Base-by-base conservation (phyloP, 2,797 vertebrate genomes). In the Thalassophryne amazonica region DNA sequence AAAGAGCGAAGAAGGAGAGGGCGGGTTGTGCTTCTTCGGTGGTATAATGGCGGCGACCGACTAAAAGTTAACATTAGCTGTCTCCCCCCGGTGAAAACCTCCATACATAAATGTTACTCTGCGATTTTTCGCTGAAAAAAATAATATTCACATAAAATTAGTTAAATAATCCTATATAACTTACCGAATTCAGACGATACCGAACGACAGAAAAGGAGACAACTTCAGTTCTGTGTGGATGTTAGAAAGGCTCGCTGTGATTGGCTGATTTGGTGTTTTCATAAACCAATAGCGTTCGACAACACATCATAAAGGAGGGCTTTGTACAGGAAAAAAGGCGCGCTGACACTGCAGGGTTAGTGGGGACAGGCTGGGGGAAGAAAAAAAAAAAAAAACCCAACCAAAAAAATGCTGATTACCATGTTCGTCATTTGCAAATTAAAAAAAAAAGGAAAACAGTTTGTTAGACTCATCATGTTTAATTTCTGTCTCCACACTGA, bases 21-120 rank as follows among this genome's bases (percentile, higher is more conserved):
- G 90, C 75, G 84, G 80, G 79, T 68, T 78, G 63, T 75, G 85
- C 91, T 92, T 92, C 90, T 92, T 92, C 90, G 87, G 88, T 92
- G 90, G 91, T 92, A 73, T 86, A 84, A 90, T 88, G 88, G 88
- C 81, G 87, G 83, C 83, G 68, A 68, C 65, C 34, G 76, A 80
- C 69, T 67, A 59, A 83, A 86, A 78, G 65, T 76, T 64, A 71
- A 54, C 51, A 80, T 80, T 83, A 76, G 73, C 78, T 82, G 86
- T 89, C 87, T 86, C 89, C 90, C 88, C 89, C 88, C 77, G 77
- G 65, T 45, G 84, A 88, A 81, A 84, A 82, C 80, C 85, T 80
- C 64, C 77, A 55, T 68, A 54, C 52, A 53, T 27, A 20, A 34
- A 41, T 16, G 48, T 17, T 12, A n/a, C 1, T 2, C 7, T 16